A percentile compares a stretch with the other conserved stretches of the same genome.
phyloP scores from a whole-genome alignment of 2,797 vertebrate species.

The Chaunax sp. region DNA sequence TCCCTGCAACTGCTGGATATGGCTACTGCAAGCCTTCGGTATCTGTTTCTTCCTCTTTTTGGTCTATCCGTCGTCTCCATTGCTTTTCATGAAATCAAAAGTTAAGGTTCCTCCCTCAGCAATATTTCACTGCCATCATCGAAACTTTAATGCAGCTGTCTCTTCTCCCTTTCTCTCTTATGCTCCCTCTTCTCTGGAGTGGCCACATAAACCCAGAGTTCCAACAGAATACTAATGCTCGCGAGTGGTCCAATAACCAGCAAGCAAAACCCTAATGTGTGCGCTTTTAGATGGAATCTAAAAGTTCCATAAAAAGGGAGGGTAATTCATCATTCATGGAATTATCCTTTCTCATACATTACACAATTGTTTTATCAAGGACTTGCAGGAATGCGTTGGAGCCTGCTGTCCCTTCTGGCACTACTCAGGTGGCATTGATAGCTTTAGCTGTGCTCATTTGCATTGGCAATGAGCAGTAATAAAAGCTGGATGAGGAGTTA shows the following conservation, averaged over 20 bases:
- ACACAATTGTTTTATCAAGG: slow-evolving; percentile 56
- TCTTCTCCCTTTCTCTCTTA: slow-evolving; percentile 19
- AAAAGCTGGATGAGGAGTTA: slow-evolving; percentile 37
- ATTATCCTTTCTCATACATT: slow-evolving; percentile 37
- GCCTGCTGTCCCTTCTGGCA: slow-evolving; percentile 38
- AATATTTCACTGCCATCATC: slow-evolving; percentile 56
- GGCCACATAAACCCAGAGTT: slow-evolving; percentile 45
- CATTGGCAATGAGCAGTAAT: slow-evolving; percentile 55
- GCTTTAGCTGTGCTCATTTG: slow-evolving; percentile 55
- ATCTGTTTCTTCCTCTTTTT: background rate
- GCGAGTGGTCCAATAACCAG: slow-evolving; percentile 34
- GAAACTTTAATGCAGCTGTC: slow-evolving; percentile 59
- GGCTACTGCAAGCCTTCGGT: slow-evolving; percentile 10
- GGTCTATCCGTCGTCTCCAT: slow-evolving; percentile 3
- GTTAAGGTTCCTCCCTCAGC: slow-evolving; percentile 44
- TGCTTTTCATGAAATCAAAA: slow-evolving; percentile 52
- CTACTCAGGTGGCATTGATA: slow-evolving; percentile 50
- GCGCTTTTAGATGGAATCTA: slow-evolving; percentile 26
- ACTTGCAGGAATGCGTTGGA: slow-evolving; percentile 33
- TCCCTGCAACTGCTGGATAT: slow-evolving; percentile 22
- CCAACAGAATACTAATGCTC: slow-evolving; percentile 45
- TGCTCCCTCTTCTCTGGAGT: slow-evolving; percentile 44
- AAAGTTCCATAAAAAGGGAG: background rate
- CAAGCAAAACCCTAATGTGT: slow-evolving; percentile 27
- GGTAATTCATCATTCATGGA: slow-evolving; percentile 40